These are phyloP conservation scores for Zaprionus lachaisei DNA, from an alignment of 1,140 invertebrate genomes.

Conservation along the genomic window DNA sequence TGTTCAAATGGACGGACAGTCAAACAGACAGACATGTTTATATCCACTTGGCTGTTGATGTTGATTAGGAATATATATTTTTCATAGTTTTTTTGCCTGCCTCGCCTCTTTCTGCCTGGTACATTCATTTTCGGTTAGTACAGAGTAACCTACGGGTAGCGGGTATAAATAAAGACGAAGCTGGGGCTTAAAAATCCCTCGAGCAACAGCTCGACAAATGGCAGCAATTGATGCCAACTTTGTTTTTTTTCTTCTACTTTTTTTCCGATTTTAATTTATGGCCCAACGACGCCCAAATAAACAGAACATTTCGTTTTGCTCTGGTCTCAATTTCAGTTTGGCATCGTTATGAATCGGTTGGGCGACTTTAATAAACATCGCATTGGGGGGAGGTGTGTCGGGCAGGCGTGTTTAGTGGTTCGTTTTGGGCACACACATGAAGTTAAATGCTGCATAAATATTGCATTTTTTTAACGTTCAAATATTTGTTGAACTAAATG, in stretches of 20 bases:
- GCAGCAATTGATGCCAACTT: constrained; percentile 48
- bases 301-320: constrained; percentile 11
- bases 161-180: too few species aligned
- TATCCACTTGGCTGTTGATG: too few species aligned
- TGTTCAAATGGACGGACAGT: too few species aligned
- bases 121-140: too few species aligned
- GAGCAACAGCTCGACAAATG: constrained; percentile 47
- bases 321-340: not conserved
- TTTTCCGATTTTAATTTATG: constrained; percentile 57
- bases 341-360: constrained; percentile 3
- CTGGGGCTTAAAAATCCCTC: not conserved
- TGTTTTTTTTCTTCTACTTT: constrained; percentile 28
- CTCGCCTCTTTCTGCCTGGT: too few species aligned
- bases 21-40: too few species aligned
- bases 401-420: not conserved
- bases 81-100: too few species aligned
- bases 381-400: not conserved
- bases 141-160: too few species aligned
- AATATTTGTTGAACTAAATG: constrained; percentile 3
- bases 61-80: too few species aligned
- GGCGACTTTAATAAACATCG: constrained; percentile 2
- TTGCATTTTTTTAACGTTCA: not conserved
- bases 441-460: constrained; percentile 4
- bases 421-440: not conserved
- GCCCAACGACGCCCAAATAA: constrained; percentile 42